Base-by-base conservation (phyloP, 1,140 invertebrate genomes). In the Magallana angulata region DNA sequence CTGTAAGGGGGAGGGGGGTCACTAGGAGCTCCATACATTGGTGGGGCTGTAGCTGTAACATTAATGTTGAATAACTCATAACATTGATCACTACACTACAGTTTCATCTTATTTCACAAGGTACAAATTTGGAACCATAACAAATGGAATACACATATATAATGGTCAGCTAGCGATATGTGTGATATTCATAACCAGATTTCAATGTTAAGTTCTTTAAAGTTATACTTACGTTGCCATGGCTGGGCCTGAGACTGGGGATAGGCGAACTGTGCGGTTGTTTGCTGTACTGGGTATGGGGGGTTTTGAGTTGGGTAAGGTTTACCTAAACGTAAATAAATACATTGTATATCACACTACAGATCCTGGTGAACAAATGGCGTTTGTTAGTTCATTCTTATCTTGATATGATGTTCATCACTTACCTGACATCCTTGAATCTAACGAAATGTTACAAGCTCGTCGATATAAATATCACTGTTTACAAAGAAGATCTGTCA, bases 221-320 rank as follows among this genome's bases (percentile, higher is more conserved):
- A 48, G 36, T 24, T 68, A 18, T 68, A 76, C 68, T 76, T 36
- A 76, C 68, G 68, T 76, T 76, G 68, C 68, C 68, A 76, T 76
- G 68, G 68, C 11, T 76, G 68, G 14, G 68, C 24, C 24, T 76
- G 68, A 36, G 68, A 8, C 24, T 76, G 68, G 68, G 68, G 68
- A 24, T 76, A 76, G 2, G 68, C 68, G 11, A 36, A 76, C 18
- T 76, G 68, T 36, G 36, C 14, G 68, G 24, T 30, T 24, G 8
- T 76, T 76, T 76, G 24, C 36, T 76, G 68, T 9, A 76, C 68
- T 12, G 68, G 68, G 24, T 76, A 76, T 36, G 68, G 24, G 7
- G 24, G 68, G 30, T 18, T 8, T 0, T 76, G 68, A 3, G 68
- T 76, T 24, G 68, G 68, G 36, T 76, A 76, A 30, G 24, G 24